phyloP scores from a whole-genome alignment of 2,888 invertebrate species.

The Phaedon cochleariae region DNA sequence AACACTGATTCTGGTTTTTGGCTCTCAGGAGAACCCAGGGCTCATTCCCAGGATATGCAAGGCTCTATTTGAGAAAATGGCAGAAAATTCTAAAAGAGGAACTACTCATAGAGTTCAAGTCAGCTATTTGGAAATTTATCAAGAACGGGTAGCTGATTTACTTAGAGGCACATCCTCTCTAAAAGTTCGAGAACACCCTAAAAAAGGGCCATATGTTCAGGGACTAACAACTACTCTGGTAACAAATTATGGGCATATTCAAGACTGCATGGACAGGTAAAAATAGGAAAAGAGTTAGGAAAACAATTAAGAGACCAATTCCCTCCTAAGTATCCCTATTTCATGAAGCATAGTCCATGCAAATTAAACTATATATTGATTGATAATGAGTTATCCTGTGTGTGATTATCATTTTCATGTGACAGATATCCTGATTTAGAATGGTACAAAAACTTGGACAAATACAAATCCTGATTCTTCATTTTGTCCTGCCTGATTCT shows the following conservation, averaged over 20 bases:
- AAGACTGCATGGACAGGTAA: conserved; percentile 67
- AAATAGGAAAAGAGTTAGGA: too few relatives aligned
- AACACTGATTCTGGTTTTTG: not conserved
- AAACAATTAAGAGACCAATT: too few relatives aligned
- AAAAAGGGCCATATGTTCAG: conserved; percentile 83
- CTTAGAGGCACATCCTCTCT: conserved; percentile 64
- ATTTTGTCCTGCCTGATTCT: too few relatives aligned
- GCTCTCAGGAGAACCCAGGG: conserved; percentile 77
- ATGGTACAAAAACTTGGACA: too few relatives aligned
- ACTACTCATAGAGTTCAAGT: conserved; percentile 88
- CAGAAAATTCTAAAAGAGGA: conserved; percentile 81
- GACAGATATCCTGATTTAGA: too few relatives aligned
- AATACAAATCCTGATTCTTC: too few relatives aligned
- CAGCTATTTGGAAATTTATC: conserved; percentile 71
- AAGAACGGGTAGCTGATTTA: conserved; percentile 76
- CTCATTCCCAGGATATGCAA: conserved; percentile 88
- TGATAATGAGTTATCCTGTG: too few relatives aligned
- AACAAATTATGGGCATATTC: conserved; percentile 86
- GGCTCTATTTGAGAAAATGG: conserved; percentile 82
- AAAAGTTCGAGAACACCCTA: conserved; percentile 79
- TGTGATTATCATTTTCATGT: too few relatives aligned
- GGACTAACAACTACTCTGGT: conserved; percentile 86
- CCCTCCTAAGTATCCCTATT: too few relatives aligned
- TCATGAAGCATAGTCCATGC: too few relatives aligned
- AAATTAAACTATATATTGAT: too few relatives aligned